Percentiles rank a stretch among this genome's conserved stretches.
Evolutionary conservation across 2,113 vertebrate species (phyloP).

Genomic region (Xenotilapia leptura): DNA sequence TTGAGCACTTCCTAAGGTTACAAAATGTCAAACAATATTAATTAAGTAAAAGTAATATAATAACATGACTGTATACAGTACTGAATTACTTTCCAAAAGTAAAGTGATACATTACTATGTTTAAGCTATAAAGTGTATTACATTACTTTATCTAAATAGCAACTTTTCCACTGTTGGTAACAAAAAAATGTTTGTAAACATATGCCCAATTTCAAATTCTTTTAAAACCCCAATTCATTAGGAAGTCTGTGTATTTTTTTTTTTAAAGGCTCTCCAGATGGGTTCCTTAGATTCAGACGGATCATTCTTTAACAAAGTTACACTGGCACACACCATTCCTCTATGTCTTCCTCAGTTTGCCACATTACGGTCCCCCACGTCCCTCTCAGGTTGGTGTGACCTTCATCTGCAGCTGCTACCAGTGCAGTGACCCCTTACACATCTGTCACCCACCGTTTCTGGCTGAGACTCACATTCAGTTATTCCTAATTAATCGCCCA

Average conservation of each 20-base stretch:
- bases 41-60: neutral
- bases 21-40: neutral
- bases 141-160: neutral
- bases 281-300: neutral
- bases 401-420: conserved; percentile 72
- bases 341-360: neutral
- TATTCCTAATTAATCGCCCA: conserved; percentile 61
- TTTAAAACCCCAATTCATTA: neutral
- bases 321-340: neutral
- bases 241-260: neutral
- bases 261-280: neutral
- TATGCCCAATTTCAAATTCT: neutral
- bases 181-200: neutral
- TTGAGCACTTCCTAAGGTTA: neutral
- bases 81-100: neutral
- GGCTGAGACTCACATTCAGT: conserved; percentile 39
- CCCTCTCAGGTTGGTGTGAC: conserved; percentile 58
- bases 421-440: conserved; percentile 60
- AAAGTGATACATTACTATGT: neutral
- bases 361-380: neutral
- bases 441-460: conserved; percentile 58
- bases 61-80: neutral
- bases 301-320: neutral
- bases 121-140: neutral
- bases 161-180: neutral